A percentile compares a stretch with the other conserved stretches of the same genome.
Evolutionary conservation across 2,113 vertebrate species (phyloP).

Genomic region (Cavia porcellus): DNA sequence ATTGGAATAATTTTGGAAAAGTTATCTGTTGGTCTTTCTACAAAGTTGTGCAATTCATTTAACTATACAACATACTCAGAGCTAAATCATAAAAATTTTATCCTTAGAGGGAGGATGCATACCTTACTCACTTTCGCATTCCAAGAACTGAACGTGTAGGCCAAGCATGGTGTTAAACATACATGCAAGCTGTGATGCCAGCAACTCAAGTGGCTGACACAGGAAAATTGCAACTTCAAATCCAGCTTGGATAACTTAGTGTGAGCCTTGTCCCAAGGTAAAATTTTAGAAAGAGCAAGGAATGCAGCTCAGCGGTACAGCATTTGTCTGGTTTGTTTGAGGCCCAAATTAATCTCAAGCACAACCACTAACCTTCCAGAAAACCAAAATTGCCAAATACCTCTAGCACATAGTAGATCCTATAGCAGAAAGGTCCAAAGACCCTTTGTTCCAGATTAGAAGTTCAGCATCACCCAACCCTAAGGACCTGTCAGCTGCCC

Average conservation of each 20-base stretch:
- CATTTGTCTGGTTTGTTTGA: not conserved
- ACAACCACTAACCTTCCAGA: not conserved
- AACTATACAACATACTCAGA: not conserved
- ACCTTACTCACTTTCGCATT: not conserved
- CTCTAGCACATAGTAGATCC: not conserved
- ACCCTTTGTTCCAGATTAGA: not conserved
- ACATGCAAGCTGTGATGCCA: not conserved
- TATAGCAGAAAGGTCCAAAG: not conserved
- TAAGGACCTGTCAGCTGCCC: not conserved
- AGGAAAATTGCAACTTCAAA: not conserved
- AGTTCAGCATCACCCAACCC: not conserved
- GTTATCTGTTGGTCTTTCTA: slow-evolving; percentile 18
- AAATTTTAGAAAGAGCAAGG: not conserved
- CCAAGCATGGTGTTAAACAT: not conserved
- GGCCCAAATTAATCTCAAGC: not conserved
- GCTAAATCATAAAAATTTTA: slow-evolving; percentile 26
- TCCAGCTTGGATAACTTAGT: not conserved
- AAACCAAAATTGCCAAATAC: not conserved
- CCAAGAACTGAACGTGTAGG: not conserved
- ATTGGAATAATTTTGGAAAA: slow-evolving; percentile 6
- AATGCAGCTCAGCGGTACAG: not conserved
- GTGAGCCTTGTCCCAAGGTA: not conserved
- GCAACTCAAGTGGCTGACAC: not conserved
- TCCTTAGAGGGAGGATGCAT: not conserved
- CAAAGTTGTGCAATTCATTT: slow-evolving; percentile 53